Percentiles rank a stretch among this genome's conserved stretches.
Conservation (phyloP, 1,140 invertebrate genomes). For the Euura lappo region DNA sequence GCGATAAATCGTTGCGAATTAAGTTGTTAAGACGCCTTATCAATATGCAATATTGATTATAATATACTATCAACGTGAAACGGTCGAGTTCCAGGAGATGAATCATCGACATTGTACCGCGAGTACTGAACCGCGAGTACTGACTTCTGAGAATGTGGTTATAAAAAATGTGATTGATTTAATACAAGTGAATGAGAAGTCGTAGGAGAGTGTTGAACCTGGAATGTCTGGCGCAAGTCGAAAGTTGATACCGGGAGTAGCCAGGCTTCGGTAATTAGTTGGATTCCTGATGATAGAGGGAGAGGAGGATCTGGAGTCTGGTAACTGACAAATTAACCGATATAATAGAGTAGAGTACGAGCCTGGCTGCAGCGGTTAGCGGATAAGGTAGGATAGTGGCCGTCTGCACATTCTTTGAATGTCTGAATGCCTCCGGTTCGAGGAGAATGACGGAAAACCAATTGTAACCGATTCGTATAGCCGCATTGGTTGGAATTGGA, state of each 20-base stretch:
- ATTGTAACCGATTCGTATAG: not conserved
- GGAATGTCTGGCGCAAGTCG: slow-evolving; percentile 2
- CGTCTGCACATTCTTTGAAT: slow-evolving; percentile 10
- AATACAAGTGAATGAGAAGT: not conserved
- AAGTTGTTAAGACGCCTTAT: slow-evolving; percentile 28
- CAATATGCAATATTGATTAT: slow-evolving; percentile 35
- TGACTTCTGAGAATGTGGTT: too few relatives aligned
- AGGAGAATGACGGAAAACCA: not conserved
- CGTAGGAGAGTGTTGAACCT: not conserved
- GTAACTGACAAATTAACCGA: slow-evolving; percentile 18
- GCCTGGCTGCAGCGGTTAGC: not conserved
- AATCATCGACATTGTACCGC: too few relatives aligned
- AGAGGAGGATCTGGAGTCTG: not conserved
- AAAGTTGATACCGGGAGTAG: not conserved
- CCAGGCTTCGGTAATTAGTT: slow-evolving; percentile 15
- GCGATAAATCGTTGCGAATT: slow-evolving; percentile 31
- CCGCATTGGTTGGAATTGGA: not conserved
- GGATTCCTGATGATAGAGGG: not conserved
- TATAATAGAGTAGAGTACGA: slow-evolving; percentile 4
- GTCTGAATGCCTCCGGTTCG: not conserved
- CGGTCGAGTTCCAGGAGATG: not conserved
- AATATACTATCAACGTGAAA: not conserved
- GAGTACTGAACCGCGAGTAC: too few relatives aligned
- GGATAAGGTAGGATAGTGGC: not conserved
- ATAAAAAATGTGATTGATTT: too few relatives aligned